Percentiles rank a stretch among this genome's conserved stretches.
Conservation (phyloP, 2,113 vertebrate genomes). For the Hirundichthys speculiger region DNA sequence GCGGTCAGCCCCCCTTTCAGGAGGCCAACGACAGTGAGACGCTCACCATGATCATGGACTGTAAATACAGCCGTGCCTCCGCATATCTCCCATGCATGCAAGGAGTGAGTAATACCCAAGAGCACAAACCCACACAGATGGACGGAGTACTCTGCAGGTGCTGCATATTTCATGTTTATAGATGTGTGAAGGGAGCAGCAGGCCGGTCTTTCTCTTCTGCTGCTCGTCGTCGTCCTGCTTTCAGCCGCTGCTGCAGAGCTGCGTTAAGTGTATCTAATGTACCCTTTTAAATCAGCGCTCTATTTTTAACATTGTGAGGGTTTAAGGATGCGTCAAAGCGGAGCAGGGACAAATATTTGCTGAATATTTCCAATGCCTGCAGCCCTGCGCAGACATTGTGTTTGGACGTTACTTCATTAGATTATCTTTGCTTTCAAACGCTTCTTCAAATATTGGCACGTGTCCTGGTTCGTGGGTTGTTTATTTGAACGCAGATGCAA, state of each 20-base stretch:
- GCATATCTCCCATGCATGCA: slow-evolving; percentile 92
- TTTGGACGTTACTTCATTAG: slow-evolving; percentile 1
- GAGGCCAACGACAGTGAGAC: slow-evolving; percentile 99
- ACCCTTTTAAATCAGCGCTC: slow-evolving; percentile 55
- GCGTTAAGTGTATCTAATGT: slow-evolving; percentile 71
- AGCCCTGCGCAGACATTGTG: slow-evolving; percentile 7
- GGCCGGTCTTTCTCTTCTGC: slow-evolving; percentile 29
- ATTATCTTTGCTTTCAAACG: neutral
- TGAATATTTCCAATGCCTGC: slow-evolving; percentile 3
- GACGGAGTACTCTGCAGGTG: slow-evolving; percentile 62
- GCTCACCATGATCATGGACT: slow-evolving; percentile 99
- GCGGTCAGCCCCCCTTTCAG: slow-evolving; percentile 96
- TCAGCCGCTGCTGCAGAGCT: slow-evolving; percentile 52
- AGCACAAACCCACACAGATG: slow-evolving; percentile 37
- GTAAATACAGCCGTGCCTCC: slow-evolving; percentile 95
- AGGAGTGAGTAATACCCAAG: slow-evolving; percentile 82
- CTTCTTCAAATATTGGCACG: slow-evolving; percentile 5
- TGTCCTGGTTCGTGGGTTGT: neutral
- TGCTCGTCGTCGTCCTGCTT: slow-evolving; percentile 41
- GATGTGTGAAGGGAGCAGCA: slow-evolving; percentile 56
- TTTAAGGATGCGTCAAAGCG: slow-evolving; percentile 32
- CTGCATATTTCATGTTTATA: slow-evolving; percentile 77
- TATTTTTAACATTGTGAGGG: slow-evolving; percentile 63
- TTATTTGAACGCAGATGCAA: no score
- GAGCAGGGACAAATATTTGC: slow-evolving; percentile 7